Conservation (phyloP, 2,888 invertebrate species). For the Bugula neritina region DNA sequence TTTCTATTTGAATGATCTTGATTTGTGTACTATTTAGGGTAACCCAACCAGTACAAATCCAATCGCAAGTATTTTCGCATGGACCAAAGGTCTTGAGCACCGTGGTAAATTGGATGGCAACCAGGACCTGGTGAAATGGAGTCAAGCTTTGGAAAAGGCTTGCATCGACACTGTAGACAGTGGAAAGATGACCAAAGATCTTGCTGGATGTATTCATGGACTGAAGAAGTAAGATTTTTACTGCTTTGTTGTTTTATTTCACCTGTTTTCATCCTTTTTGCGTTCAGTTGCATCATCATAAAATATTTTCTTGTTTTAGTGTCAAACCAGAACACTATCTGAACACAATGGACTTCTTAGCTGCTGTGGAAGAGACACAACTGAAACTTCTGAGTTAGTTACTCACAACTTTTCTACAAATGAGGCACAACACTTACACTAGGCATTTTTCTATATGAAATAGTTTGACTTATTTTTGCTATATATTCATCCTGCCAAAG, state of each 20-base stretch:
- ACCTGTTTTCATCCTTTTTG: too few species aligned
- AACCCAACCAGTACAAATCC: slow-evolving; percentile 82
- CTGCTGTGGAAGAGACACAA: slow-evolving; percentile 67
- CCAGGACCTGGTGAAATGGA: slow-evolving; percentile 63
- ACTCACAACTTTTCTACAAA: not conserved
- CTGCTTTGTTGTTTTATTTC: not conserved
- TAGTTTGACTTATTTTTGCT: too few species aligned
- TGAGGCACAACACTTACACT: not conserved
- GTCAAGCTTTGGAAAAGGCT: slow-evolving; percentile 68
- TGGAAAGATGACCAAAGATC: slow-evolving; percentile 82
- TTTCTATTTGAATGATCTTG: too few species aligned
- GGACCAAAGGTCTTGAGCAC: slow-evolving; percentile 78
- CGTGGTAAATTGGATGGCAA: slow-evolving; percentile 75
- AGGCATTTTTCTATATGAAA: not conserved
- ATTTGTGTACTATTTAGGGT: slow-evolving; percentile 55
- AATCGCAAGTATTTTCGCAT: slow-evolving; percentile 83
- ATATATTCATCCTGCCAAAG: not conserved
- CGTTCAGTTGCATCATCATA: too few species aligned
- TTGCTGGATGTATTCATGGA: slow-evolving; percentile 80
- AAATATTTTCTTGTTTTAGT: slow-evolving; percentile 41
- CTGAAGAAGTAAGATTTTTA: slow-evolving; percentile 60
- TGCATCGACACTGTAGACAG: slow-evolving; percentile 76
- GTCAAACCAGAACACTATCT: slow-evolving; percentile 76
- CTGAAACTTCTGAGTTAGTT: slow-evolving; percentile 50
- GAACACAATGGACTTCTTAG: slow-evolving; percentile 77